Evolutionary conservation across 1,140 invertebrate genomes (phyloP).

Genomic region (Periplaneta americana): DNA sequence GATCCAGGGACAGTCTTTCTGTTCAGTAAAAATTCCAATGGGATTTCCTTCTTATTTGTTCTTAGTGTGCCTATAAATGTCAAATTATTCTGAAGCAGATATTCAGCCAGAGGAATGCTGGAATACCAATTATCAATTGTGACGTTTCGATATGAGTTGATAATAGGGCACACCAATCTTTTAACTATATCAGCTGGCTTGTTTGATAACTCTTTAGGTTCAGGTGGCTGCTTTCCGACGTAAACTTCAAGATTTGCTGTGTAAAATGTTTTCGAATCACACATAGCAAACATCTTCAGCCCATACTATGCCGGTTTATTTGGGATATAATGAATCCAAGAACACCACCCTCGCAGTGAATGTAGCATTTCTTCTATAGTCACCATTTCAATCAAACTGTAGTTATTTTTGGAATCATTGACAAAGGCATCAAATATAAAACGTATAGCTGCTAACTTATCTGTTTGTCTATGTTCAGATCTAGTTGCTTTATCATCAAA

Average conservation of each 20-base stretch:
- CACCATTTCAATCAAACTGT: not conserved
- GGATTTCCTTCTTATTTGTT: slow-evolving; percentile 27
- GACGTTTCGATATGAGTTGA: slow-evolving; percentile 24
- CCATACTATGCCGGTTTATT: slow-evolving; percentile 42
- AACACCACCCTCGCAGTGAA: too few relatives aligned
- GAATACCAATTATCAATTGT: slow-evolving; percentile 29
- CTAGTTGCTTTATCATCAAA: not conserved
- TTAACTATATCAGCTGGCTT: too few relatives aligned
- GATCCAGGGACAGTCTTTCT: slow-evolving; percentile 18
- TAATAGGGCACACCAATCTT: slow-evolving; percentile 23
- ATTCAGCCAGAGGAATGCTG: slow-evolving; percentile 15
- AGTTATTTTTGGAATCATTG: not conserved
- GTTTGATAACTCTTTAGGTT: too few relatives aligned
- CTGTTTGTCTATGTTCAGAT: slow-evolving; percentile 20
- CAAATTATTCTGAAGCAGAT: not conserved
- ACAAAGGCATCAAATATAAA: not conserved
- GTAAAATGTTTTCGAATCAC: slow-evolving; percentile 28
- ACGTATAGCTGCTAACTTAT: not conserved
- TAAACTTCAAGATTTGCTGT: slow-evolving; percentile 29
- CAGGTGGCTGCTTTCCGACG: slow-evolving; percentile 24
- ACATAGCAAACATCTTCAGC: slow-evolving; percentile 32
- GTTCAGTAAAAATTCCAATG: slow-evolving; percentile 26
- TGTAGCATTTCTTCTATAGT: too few relatives aligned
- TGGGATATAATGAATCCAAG: too few relatives aligned
- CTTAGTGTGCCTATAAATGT: slow-evolving; percentile 21